These are phyloP conservation scores for Spinus olivaceus DNA, from an alignment of 2,797 vertebrate genomes.

Conservation along the genomic window DNA sequence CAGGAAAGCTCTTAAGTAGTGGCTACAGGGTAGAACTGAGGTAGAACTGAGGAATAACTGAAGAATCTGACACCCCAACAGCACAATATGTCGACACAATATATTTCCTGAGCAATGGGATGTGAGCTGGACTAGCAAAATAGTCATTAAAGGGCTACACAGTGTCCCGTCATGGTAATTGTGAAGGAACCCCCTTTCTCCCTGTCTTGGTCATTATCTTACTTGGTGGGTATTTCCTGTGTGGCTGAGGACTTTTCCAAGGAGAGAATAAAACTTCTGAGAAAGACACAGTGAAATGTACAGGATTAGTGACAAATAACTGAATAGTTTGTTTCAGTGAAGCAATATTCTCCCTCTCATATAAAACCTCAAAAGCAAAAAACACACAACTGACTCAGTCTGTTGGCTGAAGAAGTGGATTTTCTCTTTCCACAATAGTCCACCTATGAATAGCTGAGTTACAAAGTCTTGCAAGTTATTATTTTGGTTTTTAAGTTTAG, in stretches of 20 bases:
- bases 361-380: neutral
- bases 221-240: neutral
- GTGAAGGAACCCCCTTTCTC: neutral
- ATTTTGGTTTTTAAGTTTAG: neutral
- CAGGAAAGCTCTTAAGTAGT: neutral
- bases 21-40: neutral
- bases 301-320: neutral
- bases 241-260: neutral
- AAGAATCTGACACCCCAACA: accelerated
- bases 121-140: neutral
- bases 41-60: neutral
- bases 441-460: neutral
- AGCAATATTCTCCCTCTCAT: neutral
- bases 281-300: neutral
- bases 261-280: neutral
- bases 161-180: neutral
- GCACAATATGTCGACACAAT: neutral
- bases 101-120: neutral
- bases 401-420: neutral
- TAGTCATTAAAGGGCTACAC: neutral
- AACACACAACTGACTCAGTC: neutral
- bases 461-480: neutral
- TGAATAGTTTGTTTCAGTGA: neutral
- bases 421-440: neutral
- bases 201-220: neutral